phyloP scores from a whole-genome alignment of 2,888 invertebrate species.

The Hemithea aestivaria region DNA sequence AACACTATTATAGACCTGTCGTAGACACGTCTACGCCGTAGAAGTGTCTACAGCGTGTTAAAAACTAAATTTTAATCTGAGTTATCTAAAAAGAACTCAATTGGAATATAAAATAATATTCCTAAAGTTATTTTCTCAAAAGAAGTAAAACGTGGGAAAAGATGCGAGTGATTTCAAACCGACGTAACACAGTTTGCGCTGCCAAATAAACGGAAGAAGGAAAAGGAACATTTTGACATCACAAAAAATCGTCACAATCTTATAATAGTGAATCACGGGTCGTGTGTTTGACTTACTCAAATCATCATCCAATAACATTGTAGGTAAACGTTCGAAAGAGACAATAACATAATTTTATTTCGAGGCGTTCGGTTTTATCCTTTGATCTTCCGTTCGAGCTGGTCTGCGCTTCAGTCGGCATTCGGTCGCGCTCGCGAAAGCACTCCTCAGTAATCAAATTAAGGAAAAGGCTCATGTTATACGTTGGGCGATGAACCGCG shows the following conservation, averaged over 20 bases:
- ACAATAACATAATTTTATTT: slow-evolving; percentile 49
- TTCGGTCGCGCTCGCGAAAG: slow-evolving; percentile 40
- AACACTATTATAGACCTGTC: no score
- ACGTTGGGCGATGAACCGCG: slow-evolving; percentile 46
- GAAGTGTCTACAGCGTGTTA: no score
- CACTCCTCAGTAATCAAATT: slow-evolving; percentile 50
- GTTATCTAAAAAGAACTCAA: no score
- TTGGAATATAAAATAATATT: no score
- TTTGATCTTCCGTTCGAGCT: slow-evolving; percentile 53
- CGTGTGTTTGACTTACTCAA: slow-evolving; percentile 28
- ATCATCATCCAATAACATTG: slow-evolving; percentile 31
- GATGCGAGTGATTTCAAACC: slow-evolving; percentile 18
- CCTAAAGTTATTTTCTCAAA: no score
- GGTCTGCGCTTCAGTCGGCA: slow-evolving; percentile 29
- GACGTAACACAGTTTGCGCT: slow-evolving; percentile 18
- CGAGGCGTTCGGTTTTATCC: slow-evolving; percentile 51
- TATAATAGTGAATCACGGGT: slow-evolving; percentile 23
- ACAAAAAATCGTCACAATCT: slow-evolving; percentile 22
- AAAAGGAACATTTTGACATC: slow-evolving; percentile 14
- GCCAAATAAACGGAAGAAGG: slow-evolving; percentile 18
- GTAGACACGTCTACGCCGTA: no score
- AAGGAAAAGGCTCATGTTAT: slow-evolving; percentile 43
- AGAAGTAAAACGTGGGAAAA: slow-evolving; percentile 20
- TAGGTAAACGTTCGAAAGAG: slow-evolving; percentile 31
- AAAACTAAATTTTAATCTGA: no score